phyloP scores from a whole-genome alignment of 2,888 invertebrate genomes.

The Diogma glabrata region DNA sequence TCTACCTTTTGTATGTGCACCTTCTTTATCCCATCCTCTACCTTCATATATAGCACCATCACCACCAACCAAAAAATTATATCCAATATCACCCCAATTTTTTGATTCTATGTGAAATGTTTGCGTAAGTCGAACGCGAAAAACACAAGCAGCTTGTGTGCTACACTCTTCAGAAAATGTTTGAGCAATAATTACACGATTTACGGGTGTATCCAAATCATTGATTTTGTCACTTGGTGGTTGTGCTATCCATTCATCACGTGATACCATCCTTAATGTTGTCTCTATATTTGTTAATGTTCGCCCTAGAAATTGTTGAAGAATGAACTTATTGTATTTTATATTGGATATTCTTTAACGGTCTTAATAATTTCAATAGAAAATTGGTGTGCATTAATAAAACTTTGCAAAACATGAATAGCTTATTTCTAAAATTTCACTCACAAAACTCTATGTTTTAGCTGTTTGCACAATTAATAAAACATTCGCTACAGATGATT shows the following conservation, averaged over 20 bases:
- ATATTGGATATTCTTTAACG: no score
- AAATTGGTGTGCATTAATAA: no score
- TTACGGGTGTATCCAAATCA: constrained; percentile 35
- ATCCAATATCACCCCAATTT: constrained; percentile 57
- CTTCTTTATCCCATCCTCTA: constrained; percentile 59
- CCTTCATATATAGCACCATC: constrained; percentile 63
- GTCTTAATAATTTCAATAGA: no score
- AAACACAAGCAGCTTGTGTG: constrained; percentile 26
- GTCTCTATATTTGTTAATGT: no score
- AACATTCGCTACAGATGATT: no score
- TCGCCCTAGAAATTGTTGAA: no score
- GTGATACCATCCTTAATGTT: constrained; percentile 33
- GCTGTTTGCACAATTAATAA: no score
- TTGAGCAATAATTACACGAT: constrained; percentile 43
- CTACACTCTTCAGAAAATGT: constrained; percentile 45
- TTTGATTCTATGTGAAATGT: constrained; percentile 52
- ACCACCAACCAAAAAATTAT: constrained; percentile 69
- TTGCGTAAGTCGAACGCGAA: constrained; percentile 44
- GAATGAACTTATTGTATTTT: no score
- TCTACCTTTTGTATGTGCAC: constrained; percentile 50
- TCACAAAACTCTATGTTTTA: no score
- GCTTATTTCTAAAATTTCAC: no score
- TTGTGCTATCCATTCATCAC: constrained; percentile 51
- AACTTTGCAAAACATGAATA: no score
- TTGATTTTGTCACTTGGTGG: constrained; percentile 38